Evolutionary conservation across 2,797 vertebrate genomes (phyloP).

Genomic region (Bufotes viridis): DNA sequence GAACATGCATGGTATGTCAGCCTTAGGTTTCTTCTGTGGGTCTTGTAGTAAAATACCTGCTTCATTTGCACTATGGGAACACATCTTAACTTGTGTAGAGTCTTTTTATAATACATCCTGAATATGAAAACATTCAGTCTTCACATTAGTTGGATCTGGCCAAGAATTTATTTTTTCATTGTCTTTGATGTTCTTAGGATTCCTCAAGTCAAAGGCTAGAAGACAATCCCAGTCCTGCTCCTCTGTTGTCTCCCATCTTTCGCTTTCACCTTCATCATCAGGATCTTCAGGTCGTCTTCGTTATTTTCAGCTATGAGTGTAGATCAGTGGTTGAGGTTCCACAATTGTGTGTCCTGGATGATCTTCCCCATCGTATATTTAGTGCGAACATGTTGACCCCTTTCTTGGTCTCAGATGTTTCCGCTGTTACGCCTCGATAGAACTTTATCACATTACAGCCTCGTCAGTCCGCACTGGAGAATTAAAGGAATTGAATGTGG

Average conservation of each 20-base stretch:
- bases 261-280: background rate
- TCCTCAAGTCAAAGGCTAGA: background rate
- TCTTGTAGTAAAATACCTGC: too few relatives aligned
- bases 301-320: background rate
- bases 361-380: too few relatives aligned
- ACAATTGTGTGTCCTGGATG: too few relatives aligned
- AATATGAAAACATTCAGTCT: background rate
- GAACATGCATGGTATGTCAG: too few relatives aligned
- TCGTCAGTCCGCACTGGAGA: too few relatives aligned
- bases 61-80: too few relatives aligned
- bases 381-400: too few relatives aligned
- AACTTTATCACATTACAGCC: too few relatives aligned
- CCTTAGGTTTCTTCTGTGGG: too few relatives aligned
- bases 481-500: too few relatives aligned
- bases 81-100: background rate
- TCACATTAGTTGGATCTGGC: background rate
- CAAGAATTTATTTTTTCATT: background rate
- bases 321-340: background rate
- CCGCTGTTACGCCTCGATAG: too few relatives aligned
- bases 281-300: background rate
- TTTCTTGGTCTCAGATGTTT: too few relatives aligned
- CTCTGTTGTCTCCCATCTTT: background rate
- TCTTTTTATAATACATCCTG: background rate
- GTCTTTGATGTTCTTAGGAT: background rate
- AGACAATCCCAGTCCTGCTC: background rate